A percentile compares a stretch with the other conserved stretches of the same genome.
These are phyloP conservation scores for Meteorus sp. DNA, from an alignment of 1,140 invertebrate species.

Conservation along the genomic window DNA sequence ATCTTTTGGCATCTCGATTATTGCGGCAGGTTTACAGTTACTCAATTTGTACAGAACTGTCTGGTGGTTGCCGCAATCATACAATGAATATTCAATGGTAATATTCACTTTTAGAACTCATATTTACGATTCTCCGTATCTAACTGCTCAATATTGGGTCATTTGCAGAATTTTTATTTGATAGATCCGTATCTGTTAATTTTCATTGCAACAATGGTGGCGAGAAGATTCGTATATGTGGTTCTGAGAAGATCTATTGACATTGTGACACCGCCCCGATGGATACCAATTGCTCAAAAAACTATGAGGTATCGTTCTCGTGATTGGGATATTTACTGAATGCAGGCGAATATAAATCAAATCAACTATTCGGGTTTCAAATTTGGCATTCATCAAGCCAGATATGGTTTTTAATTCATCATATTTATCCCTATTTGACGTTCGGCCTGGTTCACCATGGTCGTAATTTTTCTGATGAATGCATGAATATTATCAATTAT, in stretches of 20 bases:
- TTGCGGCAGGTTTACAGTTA: constrained; percentile 80
- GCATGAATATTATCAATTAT: no score
- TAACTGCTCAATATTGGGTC: no score
- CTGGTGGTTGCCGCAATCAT: constrained; percentile 96
- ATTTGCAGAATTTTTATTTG: constrained; percentile 90
- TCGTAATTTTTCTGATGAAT: no score
- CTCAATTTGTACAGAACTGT: constrained; percentile 93
- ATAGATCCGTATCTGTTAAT: constrained; percentile 85
- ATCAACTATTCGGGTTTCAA: no score
- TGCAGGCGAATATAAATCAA: no score
- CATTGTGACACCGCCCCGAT: constrained; percentile 39
- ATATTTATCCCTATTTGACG: no score
- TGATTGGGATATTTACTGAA: no score
- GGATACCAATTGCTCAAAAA: constrained; percentile 44
- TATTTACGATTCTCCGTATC: constrained; percentile 16
- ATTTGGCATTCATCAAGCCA: no score
- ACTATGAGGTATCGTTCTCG: constrained; percentile 46
- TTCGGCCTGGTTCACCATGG: no score
- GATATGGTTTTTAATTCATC: no score
- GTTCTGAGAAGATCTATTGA: constrained; percentile 59
- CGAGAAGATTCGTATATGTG: constrained; percentile 76
- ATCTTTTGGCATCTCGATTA: constrained; percentile 79
- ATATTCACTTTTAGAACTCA: constrained; percentile 26
- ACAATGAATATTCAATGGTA: constrained; percentile 87
- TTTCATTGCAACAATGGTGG: constrained; percentile 80